phyloP scores from a whole-genome alignment of 1,140 invertebrate genomes.

The Aphelinus certus region DNA sequence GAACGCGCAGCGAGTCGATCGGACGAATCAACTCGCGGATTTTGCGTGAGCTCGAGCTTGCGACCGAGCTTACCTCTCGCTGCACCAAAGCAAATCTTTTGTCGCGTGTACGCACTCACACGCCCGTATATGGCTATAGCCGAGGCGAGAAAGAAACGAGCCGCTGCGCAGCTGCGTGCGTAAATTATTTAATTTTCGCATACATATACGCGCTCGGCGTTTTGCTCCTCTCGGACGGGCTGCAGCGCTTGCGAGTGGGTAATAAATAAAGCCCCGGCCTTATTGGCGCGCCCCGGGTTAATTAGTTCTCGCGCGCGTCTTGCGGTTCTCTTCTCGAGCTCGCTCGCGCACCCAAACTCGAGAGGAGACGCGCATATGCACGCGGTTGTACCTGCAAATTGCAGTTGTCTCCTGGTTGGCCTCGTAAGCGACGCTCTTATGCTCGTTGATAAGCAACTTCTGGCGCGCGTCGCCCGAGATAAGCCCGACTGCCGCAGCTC shows the following conservation, averaged over 20 bases:
- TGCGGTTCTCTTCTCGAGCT: background rate
- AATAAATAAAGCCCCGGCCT: constrained; percentile 4
- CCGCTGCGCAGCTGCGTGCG: background rate
- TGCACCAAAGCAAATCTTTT: too few relatives aligned
- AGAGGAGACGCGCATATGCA: background rate
- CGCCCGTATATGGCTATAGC: background rate
- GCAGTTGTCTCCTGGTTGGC: constrained; percentile 19
- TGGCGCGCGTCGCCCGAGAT: background rate
- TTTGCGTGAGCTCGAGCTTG: too few relatives aligned
- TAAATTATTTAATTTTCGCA: constrained; percentile 18
- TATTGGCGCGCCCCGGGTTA: constrained; percentile 11
- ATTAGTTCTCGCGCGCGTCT: constrained; percentile 30
- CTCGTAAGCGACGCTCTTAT: background rate
- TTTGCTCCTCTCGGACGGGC: too few relatives aligned
- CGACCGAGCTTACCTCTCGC: too few relatives aligned
- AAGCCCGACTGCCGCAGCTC: background rate
- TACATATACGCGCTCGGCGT: background rate
- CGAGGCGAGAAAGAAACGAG: background rate
- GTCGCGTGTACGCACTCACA: too few relatives aligned
- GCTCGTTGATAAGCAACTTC: background rate
- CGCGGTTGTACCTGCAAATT: constrained; percentile 17
- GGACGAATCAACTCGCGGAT: too few relatives aligned
- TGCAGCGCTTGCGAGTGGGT: background rate
- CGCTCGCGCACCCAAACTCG: too few relatives aligned
- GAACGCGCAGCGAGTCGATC: too few relatives aligned